Evolutionary conservation across 2,113 vertebrate genomes (phyloP).

Genomic region (Climacteris rufus): DNA sequence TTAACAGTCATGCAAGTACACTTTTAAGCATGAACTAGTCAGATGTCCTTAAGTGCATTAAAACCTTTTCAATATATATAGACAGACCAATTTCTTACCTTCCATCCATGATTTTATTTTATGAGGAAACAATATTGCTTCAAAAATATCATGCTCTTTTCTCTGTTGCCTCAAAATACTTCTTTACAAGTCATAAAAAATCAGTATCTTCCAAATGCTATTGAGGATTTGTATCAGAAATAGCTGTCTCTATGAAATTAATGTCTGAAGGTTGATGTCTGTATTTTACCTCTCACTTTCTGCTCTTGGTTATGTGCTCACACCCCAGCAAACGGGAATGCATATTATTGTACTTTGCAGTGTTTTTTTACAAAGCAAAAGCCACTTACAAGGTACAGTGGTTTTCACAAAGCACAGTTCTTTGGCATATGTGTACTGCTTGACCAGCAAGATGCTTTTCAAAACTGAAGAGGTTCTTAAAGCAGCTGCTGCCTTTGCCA

Average conservation of each 20-base stretch:
- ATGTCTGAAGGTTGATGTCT: not conserved
- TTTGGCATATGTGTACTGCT: not conserved
- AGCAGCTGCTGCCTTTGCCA: not conserved
- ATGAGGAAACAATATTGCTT: not conserved
- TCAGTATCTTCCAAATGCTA: not conserved
- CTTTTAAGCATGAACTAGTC: not conserved
- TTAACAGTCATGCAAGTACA: not conserved
- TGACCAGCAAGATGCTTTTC: not conserved
- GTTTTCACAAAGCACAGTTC: not conserved
- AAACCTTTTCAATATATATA: not conserved
- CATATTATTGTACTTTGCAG: not conserved
- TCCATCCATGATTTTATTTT: not conserved
- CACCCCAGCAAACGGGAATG: not conserved
- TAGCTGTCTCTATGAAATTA: not conserved
- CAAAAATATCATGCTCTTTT: not conserved
- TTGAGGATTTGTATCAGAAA: not conserved
- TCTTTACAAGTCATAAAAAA: not conserved
- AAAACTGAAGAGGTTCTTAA: not conserved
- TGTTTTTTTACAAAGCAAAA: not conserved
- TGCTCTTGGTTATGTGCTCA: accelerated
- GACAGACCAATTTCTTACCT: not conserved
- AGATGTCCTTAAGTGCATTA: not conserved
- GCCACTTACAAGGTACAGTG: not conserved
- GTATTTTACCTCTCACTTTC: not conserved
- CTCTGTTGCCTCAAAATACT: not conserved